Evolutionary conservation across 2,797 vertebrate genomes (phyloP).

Genomic region (Diglossa cyanea): DNA sequence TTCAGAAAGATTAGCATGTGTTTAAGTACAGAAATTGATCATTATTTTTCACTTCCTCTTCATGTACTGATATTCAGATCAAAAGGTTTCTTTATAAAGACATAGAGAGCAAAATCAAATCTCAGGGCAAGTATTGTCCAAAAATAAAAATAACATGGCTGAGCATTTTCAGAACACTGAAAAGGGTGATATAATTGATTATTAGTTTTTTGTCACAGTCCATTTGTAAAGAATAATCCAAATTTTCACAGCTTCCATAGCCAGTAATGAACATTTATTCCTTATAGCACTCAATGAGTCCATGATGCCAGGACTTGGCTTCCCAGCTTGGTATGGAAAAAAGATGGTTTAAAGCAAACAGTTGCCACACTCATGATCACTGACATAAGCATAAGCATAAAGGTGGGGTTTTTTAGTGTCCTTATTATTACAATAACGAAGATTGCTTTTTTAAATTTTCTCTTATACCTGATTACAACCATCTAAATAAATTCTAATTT

Average conservation of each 20-base stretch:
- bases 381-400: not conserved
- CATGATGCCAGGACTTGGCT: not conserved
- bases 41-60: conserved; percentile 44
- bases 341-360: not conserved
- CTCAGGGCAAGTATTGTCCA: not conserved
- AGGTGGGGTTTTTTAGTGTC: not conserved
- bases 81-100: not conserved
- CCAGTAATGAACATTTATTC: not conserved
- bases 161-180: not conserved
- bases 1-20: conserved; percentile 5
- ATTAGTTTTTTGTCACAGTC: not conserved
- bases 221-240: not conserved
- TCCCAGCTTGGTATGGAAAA: not conserved
- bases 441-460: not conserved
- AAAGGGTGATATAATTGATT: not conserved
- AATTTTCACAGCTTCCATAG: not conserved
- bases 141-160: not conserved
- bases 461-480: not conserved
- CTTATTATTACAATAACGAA: not conserved
- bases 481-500: not conserved
- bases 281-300: not conserved
- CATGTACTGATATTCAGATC: not conserved
- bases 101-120: not conserved
- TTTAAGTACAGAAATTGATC: conserved; percentile 38
- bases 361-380: not conserved